These are phyloP conservation scores for Wasmannia auropunctata DNA, from an alignment of 1,140 invertebrate species.

Conservation along the genomic window DNA sequence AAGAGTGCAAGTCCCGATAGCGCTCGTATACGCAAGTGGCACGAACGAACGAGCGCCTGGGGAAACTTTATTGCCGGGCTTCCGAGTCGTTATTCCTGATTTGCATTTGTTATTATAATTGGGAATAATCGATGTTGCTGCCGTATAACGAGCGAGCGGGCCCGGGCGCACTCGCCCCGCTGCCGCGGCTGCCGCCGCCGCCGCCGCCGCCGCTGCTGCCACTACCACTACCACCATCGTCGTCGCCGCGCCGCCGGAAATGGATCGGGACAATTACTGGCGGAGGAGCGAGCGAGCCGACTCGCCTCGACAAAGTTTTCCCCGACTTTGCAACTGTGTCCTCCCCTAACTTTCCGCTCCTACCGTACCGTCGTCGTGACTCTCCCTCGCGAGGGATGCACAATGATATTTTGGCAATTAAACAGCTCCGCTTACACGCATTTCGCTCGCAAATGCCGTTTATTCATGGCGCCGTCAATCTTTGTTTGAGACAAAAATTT, in stretches of 20 bases:
- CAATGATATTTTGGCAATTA: slow-evolving; percentile 59
- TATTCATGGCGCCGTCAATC: slow-evolving; percentile 39
- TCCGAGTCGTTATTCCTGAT: slow-evolving; percentile 83
- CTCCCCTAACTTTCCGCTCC: background rate
- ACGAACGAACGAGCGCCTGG: slow-evolving; percentile 66
- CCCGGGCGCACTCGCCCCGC: background rate
- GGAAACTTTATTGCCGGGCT: slow-evolving; percentile 82
- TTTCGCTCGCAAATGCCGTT: slow-evolving; percentile 14
- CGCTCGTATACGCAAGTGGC: background rate
- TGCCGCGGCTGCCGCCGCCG: background rate
- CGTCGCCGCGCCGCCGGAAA: slow-evolving; percentile 68
- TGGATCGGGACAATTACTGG: slow-evolving; percentile 78
- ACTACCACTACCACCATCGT: no score
- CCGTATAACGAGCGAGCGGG: slow-evolving; percentile 67
- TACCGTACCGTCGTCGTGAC: background rate
- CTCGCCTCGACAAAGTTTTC: slow-evolving; percentile 64
- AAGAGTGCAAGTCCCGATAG: background rate
- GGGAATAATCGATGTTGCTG: slow-evolving; percentile 82
- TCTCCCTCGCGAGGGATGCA: slow-evolving; percentile 28
- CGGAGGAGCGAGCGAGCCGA: slow-evolving; percentile 44
- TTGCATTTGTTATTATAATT: slow-evolving; percentile 85
- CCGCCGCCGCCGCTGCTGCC: background rate
- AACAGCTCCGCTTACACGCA: slow-evolving; percentile 50
- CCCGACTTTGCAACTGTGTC: slow-evolving; percentile 49
- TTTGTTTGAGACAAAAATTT: slow-evolving; percentile 57